These are phyloP conservation scores for Petrocephalus zakoni DNA, from an alignment of 2,113 vertebrate species.

Conservation along the genomic window DNA sequence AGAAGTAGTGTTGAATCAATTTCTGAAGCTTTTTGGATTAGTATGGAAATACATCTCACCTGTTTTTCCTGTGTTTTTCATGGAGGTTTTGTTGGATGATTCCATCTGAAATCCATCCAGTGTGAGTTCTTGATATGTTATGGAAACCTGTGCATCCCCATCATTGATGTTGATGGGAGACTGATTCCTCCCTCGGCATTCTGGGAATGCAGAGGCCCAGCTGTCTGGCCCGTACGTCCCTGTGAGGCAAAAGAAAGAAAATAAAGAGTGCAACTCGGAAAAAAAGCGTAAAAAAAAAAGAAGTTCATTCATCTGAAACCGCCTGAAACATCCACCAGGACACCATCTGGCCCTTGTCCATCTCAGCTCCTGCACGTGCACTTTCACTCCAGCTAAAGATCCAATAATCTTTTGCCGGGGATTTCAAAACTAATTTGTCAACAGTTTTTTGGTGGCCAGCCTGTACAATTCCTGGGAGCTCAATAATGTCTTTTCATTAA, in stretches of 20 bases:
- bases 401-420: conserved; percentile 65
- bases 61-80: conserved; percentile 99
- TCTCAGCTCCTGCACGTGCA: conserved; percentile 19
- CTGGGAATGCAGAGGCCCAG: conserved; percentile 78
- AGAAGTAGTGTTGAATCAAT: neutral
- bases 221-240: conserved; percentile 82
- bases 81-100: conserved; percentile 96
- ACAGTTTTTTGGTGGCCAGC: conserved; percentile 54
- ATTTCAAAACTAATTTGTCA: conserved; percentile 67
- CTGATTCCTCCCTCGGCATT: conserved; percentile 80
- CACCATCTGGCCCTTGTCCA: conserved; percentile 25
- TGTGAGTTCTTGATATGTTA: conserved; percentile 82
- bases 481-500: conserved; percentile 56
- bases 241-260: conserved; percentile 47
- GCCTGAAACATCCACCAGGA: conserved; percentile 25
- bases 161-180: conserved; percentile 88
- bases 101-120: conserved; percentile 83
- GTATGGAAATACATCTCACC: conserved; percentile 54
- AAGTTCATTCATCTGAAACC: conserved; percentile 31
- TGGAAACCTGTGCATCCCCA: conserved; percentile 67
- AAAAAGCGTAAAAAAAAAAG: neutral
- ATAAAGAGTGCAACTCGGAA: too few species aligned
- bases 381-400: conserved; percentile 53
- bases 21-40: neutral
- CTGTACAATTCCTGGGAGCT: conserved; percentile 49